Conservation (phyloP, 2,113 vertebrate species). For the Trachemys scripta region DNA sequence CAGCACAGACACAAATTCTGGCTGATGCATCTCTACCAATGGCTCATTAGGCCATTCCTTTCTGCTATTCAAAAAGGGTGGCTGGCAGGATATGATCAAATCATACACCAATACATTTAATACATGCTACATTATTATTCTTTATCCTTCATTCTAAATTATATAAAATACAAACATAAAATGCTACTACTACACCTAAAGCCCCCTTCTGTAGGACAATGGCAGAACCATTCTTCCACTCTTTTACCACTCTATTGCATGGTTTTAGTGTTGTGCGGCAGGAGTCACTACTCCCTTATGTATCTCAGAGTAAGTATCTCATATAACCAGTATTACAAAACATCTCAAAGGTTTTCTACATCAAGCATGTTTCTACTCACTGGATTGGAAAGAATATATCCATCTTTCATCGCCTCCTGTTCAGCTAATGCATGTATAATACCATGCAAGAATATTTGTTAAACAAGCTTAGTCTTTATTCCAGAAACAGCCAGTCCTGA, state of each 20-base stretch:
- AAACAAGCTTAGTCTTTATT: not conserved
- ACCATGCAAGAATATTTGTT: not conserved
- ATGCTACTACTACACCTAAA: not conserved
- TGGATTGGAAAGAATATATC: not conserved
- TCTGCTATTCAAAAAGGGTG: too few relatives aligned
- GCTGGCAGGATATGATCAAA: too few relatives aligned
- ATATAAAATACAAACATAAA: too few relatives aligned
- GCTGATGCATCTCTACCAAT: too few relatives aligned
- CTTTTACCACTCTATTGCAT: not conserved
- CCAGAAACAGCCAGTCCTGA: not conserved
- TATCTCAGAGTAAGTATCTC: not conserved
- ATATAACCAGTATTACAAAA: not conserved
- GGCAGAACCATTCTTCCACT: not conserved
- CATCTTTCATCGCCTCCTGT: not conserved
- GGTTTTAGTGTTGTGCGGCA: not conserved
- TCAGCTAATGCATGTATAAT: not conserved
- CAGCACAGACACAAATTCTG: too few relatives aligned
- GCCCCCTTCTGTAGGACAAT: not conserved
- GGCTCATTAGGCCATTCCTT: too few relatives aligned
- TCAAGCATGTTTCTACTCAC: not conserved
- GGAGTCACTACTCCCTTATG: not conserved
- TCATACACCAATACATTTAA: too few relatives aligned
- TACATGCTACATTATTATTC: too few relatives aligned
- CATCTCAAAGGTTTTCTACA: not conserved
- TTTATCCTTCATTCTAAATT: too few relatives aligned